Conservation (phyloP, 2,888 invertebrate species). For the Girardia tigrina region DNA sequence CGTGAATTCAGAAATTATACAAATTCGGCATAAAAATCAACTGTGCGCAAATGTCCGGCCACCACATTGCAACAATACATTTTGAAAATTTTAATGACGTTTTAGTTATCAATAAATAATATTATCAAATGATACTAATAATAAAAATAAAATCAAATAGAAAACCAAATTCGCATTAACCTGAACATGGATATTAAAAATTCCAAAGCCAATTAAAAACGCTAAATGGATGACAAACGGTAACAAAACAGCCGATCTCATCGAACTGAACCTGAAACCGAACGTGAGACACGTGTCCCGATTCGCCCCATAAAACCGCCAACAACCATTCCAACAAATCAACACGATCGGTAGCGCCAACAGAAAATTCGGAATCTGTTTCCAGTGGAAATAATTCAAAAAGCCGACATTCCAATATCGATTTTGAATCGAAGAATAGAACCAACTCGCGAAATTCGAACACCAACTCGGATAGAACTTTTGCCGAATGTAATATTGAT, state of each 20-base stretch:
- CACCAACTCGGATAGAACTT: slow-evolving; percentile 50
- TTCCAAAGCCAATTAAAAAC: slow-evolving; percentile 63
- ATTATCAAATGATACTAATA: too few relatives aligned
- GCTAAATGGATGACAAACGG: slow-evolving; percentile 62
- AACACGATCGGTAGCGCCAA: slow-evolving; percentile 64
- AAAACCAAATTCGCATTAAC: too few relatives aligned
- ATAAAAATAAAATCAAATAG: too few relatives aligned
- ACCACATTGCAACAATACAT: too few relatives aligned
- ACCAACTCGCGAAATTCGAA: slow-evolving; percentile 52
- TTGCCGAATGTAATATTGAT: neutral
- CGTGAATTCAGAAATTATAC: too few relatives aligned
- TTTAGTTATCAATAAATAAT: too few relatives aligned
- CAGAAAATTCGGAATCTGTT: slow-evolving; percentile 83
- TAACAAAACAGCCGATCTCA: slow-evolving; percentile 38
- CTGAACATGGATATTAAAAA: slow-evolving; percentile 75
- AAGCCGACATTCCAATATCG: slow-evolving; percentile 90
- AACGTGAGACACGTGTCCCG: slow-evolving; percentile 39
- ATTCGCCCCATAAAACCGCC: slow-evolving; percentile 39
- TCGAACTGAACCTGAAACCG: slow-evolving; percentile 39
- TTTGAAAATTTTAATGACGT: too few relatives aligned
- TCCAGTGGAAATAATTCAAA: slow-evolving; percentile 67
- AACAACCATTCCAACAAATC: slow-evolving; percentile 40
- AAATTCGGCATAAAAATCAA: too few relatives aligned
- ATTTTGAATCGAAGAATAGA: slow-evolving; percentile 73
- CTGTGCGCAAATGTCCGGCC: too few relatives aligned